A percentile compares a stretch with the other conserved stretches of the same genome.
Conservation (phyloP, 2,888 invertebrate species). For the Calameuta idolon region DNA sequence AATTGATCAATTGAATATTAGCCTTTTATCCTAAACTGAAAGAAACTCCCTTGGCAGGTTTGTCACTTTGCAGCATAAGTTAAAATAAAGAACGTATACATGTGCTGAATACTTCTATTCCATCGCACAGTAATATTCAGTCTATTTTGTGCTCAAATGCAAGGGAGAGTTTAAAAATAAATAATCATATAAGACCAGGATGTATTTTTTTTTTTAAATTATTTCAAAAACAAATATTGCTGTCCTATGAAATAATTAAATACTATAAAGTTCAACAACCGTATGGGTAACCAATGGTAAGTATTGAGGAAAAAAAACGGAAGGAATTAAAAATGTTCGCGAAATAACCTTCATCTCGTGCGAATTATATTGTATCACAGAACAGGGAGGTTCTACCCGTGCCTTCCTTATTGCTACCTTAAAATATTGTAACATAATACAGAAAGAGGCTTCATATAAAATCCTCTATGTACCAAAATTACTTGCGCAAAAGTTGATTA, state of each 20-base stretch:
- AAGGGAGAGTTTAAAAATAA: neutral
- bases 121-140: neutral
- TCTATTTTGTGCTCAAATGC: neutral
- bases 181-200: neutral
- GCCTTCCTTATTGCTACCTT: neutral
- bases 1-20: neutral
- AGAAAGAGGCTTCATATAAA: neutral
- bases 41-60: neutral
- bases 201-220: neutral
- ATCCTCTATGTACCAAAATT: neutral
- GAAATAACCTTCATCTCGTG: neutral
- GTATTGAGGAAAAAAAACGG: neutral
- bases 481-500: neutral
- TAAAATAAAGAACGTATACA: neutral
- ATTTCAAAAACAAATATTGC: neutral
- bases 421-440: neutral
- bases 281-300: neutral
- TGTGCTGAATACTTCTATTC: neutral
- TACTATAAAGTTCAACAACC: neutral
- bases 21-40: neutral
- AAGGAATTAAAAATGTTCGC: neutral
- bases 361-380: neutral
- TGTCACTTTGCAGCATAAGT: neutral
- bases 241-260: neutral
- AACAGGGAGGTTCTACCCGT: neutral